phyloP scores from a whole-genome alignment of 2,888 invertebrate species.

The Anthoptus insignis region DNA sequence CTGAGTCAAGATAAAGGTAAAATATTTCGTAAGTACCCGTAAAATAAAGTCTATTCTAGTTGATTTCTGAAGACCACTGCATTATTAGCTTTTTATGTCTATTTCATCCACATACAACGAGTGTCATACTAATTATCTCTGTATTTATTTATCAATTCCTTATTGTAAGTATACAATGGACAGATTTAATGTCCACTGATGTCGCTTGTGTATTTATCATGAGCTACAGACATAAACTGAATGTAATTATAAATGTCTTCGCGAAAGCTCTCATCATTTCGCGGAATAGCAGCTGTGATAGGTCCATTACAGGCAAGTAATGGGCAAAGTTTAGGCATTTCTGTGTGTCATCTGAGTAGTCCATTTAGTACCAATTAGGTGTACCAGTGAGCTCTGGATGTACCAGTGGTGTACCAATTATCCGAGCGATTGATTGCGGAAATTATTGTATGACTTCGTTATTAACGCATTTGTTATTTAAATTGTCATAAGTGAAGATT shows the following conservation, averaged over 20 bases:
- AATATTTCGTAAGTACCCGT: too few species aligned
- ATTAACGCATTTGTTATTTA: neutral
- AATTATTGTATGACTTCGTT: conserved; percentile 14
- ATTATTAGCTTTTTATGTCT: too few species aligned
- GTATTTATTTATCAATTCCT: too few species aligned
- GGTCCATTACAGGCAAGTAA: conserved; percentile 22
- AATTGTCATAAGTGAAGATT: neutral
- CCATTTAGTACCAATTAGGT: conserved; percentile 20
- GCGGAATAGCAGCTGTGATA: conserved; percentile 24
- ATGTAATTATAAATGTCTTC: conserved; percentile 6
- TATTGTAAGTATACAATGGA: too few species aligned
- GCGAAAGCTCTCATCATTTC: conserved; percentile 25
- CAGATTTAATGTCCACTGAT: too few species aligned
- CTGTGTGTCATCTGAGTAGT: conserved; percentile 17
- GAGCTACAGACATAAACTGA: neutral
- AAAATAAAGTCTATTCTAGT: too few species aligned
- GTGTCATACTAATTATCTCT: too few species aligned
- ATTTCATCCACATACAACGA: too few species aligned
- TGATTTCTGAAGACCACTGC: too few species aligned
- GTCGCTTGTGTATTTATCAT: neutral
- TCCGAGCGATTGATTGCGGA: conserved; percentile 23
- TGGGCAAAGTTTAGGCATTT: conserved; percentile 29
- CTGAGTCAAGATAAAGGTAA: too few species aligned
- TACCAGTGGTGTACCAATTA: conserved; percentile 4
- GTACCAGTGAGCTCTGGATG: neutral